Percentiles rank a stretch among this genome's conserved stretches.
These are phyloP conservation scores for Mustela lutreola DNA, from an alignment of 2,113 vertebrate species.

Conservation along the genomic window DNA sequence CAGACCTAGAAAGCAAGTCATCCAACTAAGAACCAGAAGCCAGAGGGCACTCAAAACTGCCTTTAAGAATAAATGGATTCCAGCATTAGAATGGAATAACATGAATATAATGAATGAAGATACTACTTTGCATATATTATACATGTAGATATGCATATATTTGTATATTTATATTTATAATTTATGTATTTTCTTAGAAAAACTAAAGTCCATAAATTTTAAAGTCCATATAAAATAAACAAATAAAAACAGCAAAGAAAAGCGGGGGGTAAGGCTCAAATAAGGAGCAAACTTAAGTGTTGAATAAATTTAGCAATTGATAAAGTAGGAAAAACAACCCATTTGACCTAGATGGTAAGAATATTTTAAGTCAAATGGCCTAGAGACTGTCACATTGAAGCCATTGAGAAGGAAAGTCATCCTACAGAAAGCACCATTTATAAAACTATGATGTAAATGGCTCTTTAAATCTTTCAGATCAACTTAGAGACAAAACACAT, in stretches of 20 bases:
- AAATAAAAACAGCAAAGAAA: not conserved
- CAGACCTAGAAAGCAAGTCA: not conserved
- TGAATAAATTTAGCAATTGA: slow-evolving; percentile 4
- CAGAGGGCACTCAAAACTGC: not conserved
- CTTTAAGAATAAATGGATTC: not conserved
- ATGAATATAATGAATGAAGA: not conserved
- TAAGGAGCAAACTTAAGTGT: not conserved
- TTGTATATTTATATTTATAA: not conserved
- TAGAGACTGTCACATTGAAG: not conserved
- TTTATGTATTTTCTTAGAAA: not conserved
- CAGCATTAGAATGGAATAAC: not conserved
- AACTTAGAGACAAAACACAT: not conserved
- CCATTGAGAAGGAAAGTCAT: not conserved
- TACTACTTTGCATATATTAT: not conserved
- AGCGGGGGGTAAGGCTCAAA: not conserved
- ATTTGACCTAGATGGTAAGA: not conserved
- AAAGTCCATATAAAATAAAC: not conserved
- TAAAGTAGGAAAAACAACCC: not conserved
- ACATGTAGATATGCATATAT: not conserved
- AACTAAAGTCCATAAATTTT: not conserved
- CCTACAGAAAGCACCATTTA: not conserved
- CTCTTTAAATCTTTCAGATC: slow-evolving; percentile 22
- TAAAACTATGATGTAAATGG: not conserved
- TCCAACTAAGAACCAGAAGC: not conserved
- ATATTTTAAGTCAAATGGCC: not conserved